A percentile compares a stretch with the other conserved stretches of the same genome.
Evolutionary conservation across 2,113 vertebrate species (phyloP).

Genomic region (Drymodes brunneopygia): DNA sequence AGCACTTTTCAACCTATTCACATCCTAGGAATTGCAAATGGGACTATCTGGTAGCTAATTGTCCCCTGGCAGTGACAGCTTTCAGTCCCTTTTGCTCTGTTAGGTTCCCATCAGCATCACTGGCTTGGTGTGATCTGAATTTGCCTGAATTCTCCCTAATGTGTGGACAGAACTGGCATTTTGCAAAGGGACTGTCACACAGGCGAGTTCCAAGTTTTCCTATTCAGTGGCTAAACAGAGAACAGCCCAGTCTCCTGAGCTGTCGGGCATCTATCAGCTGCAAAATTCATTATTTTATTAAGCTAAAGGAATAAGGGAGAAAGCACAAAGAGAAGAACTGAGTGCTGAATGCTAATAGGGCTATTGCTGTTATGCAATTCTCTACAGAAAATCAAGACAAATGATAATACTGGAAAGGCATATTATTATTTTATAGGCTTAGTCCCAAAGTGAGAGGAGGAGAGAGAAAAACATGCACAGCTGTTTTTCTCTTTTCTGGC

Average conservation of each 20-base stretch:
- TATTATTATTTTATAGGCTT: constrained; percentile 41
- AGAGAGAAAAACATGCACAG: neutral
- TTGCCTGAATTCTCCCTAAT: neutral
- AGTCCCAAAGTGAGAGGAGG: neutral
- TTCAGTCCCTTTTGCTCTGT: neutral
- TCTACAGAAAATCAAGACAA: constrained; percentile 41
- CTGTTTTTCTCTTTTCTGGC: constrained; percentile 2
- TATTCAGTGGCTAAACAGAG: neutral
- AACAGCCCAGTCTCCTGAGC: neutral
- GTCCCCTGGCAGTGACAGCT: neutral
- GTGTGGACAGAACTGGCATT: neutral
- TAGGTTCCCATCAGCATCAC: neutral
- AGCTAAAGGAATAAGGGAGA: neutral
- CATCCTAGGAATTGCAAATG: neutral
- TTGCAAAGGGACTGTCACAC: neutral
- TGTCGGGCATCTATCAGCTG: neutral
- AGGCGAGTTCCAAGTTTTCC: neutral
- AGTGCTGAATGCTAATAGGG: constrained; percentile 8
- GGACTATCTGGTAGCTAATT: neutral
- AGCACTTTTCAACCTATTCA: neutral
- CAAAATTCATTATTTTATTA: constrained; percentile 24
- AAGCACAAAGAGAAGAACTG: neutral
- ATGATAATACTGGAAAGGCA: constrained; percentile 9
- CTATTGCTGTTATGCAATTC: neutral
- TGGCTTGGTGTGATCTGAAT: neutral